A percentile compares a stretch with the other conserved stretches of the same genome.
Evolutionary conservation across 2,113 vertebrate species (phyloP).

Genomic region (Eptesicus fuscus): DNA sequence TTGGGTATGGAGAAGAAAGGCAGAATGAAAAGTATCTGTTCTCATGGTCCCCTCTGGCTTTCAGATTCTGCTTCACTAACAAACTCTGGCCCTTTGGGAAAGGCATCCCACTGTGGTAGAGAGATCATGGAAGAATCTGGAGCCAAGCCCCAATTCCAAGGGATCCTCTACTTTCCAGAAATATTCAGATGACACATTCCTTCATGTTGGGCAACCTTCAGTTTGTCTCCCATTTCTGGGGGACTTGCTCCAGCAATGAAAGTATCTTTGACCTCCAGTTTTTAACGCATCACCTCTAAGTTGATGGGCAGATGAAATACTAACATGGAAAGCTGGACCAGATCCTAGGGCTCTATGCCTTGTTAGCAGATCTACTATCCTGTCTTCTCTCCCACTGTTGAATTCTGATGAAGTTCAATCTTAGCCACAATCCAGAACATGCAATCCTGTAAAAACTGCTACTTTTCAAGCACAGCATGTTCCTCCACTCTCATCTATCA

Average conservation of each 20-base stretch:
- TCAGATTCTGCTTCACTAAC: not conserved
- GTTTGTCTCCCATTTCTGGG: not conserved
- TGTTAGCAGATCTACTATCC: not conserved
- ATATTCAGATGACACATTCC: not conserved
- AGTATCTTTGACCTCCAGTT: not conserved
- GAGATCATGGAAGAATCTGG: not conserved
- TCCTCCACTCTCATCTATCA: not conserved
- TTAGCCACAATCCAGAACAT: not conserved
- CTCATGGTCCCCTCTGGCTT: not conserved
- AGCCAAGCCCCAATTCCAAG: not conserved
- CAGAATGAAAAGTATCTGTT: not conserved
- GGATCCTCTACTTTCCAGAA: not conserved
- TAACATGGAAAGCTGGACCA: not conserved
- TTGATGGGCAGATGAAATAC: not conserved
- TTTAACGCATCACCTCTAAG: not conserved
- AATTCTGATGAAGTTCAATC: not conserved
- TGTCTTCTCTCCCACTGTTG: not conserved
- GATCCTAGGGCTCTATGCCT: not conserved
- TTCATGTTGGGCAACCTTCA: not conserved
- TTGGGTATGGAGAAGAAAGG: not conserved
- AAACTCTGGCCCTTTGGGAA: not conserved
- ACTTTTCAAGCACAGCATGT: not conserved
- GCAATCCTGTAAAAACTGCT: not conserved
- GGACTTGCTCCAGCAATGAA: not conserved
- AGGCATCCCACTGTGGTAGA: not conserved